A percentile compares a stretch with the other conserved stretches of the same genome.
Evolutionary conservation across 1,140 invertebrate species (phyloP).

Genomic region (Eupristina koningsbergeri): DNA sequence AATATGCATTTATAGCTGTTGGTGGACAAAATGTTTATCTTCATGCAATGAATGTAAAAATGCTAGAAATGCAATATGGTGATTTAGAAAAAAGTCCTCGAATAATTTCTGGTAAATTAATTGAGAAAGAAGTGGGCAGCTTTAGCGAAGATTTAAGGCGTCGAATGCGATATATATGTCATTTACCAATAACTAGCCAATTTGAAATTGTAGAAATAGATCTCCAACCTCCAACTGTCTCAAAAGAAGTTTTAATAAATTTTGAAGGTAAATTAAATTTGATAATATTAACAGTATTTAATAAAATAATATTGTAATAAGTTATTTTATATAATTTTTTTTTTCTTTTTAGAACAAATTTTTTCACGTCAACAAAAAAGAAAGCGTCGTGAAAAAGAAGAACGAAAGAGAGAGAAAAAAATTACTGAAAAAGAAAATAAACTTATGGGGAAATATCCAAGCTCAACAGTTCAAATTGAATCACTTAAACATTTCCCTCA

Average conservation of each 20-base stretch:
- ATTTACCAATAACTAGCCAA: slow-evolving; percentile 91
- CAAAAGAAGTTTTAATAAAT: slow-evolving; percentile 76
- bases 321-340: background rate
- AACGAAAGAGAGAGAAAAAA: slow-evolving; percentile 80
- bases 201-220: slow-evolving; percentile 93
- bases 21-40: slow-evolving; percentile 95
- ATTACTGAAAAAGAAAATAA: slow-evolving; percentile 82
- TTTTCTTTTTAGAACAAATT: slow-evolving; percentile 76
- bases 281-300: background rate
- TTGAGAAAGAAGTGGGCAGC: slow-evolving; percentile 88
- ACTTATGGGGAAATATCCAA: slow-evolving; percentile 78
- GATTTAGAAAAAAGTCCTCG: slow-evolving; percentile 84
- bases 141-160: slow-evolving; percentile 87
- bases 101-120: slow-evolving; percentile 81
- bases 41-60: slow-evolving; percentile 91
- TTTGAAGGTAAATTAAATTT: slow-evolving; percentile 77
- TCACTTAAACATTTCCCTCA: slow-evolving; percentile 80
- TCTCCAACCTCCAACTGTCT: slow-evolving; percentile 81
- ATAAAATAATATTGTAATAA: background rate
- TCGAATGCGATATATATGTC: slow-evolving; percentile 86
- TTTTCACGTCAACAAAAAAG: slow-evolving; percentile 77
- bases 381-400: slow-evolving; percentile 78
- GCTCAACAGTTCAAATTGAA: slow-evolving; percentile 76
- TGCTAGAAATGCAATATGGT: slow-evolving; percentile 90
- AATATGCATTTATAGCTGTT: slow-evolving; percentile 75